These are phyloP conservation scores for Sinohyriopsis cumingii DNA, from an alignment of 2,888 invertebrate genomes.

Conservation along the genomic window DNA sequence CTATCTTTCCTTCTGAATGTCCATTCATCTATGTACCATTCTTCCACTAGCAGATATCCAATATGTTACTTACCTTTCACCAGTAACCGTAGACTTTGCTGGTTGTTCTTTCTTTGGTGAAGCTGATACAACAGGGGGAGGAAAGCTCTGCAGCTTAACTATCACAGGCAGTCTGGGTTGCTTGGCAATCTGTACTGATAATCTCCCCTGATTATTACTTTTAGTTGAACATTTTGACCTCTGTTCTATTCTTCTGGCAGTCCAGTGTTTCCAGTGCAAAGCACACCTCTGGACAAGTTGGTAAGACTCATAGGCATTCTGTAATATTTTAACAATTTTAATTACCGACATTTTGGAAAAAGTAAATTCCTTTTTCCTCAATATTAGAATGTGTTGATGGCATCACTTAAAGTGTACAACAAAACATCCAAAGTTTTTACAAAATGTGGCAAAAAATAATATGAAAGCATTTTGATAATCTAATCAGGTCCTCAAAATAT, in stretches of 20 bases:
- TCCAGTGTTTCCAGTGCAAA: conserved; percentile 58
- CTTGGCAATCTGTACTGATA: neutral
- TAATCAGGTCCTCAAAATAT: too few relatives aligned
- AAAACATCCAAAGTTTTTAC: too few relatives aligned
- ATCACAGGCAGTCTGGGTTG: neutral
- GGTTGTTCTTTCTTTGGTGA: conserved; percentile 6
- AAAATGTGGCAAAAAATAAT: too few relatives aligned
- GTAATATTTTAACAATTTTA: conserved; percentile 7
- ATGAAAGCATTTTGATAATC: too few relatives aligned
- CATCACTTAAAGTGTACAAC: too few relatives aligned
- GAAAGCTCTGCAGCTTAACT: neutral
- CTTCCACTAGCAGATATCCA: too few relatives aligned
- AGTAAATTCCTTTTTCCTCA: neutral
- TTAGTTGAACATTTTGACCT: conserved; percentile 5
- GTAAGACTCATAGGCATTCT: conserved; percentile 53
- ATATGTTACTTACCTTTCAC: too few relatives aligned
- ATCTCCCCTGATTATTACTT: conserved; percentile 9
- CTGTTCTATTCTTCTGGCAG: conserved; percentile 21
- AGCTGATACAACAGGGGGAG: conserved; percentile 13
- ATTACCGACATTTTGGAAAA: neutral
- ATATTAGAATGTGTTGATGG: too few relatives aligned
- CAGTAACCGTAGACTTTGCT: too few relatives aligned
- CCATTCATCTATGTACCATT: too few relatives aligned
- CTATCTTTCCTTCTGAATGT: too few relatives aligned
- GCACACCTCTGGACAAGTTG: conserved; percentile 56